Evolutionary conservation across 2,797 vertebrate species (phyloP).

Genomic region (Naso thynnoides): DNA sequence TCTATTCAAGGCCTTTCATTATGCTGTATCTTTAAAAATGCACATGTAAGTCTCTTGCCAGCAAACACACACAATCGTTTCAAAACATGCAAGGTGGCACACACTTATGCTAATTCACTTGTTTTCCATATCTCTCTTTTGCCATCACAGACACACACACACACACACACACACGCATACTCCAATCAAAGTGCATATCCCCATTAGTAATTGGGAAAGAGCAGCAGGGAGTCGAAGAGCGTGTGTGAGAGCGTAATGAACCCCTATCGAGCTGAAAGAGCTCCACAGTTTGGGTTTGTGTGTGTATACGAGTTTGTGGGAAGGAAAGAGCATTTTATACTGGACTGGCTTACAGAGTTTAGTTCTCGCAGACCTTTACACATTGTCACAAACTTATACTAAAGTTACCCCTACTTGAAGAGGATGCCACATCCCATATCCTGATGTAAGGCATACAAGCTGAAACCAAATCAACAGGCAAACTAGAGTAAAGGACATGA

Average conservation of each 20-base stretch:
- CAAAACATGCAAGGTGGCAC: constrained; percentile 40
- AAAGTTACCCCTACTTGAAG: neutral
- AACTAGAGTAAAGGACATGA: neutral
- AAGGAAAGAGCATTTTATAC: constrained; percentile 22
- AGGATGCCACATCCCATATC: neutral
- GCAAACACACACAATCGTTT: neutral
- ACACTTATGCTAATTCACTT: constrained; percentile 49
- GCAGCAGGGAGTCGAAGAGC: constrained; percentile 51
- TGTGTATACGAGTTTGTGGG: constrained; percentile 16
- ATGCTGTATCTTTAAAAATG: constrained; percentile 29
- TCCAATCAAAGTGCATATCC: constrained; percentile 57
- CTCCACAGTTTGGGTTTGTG: constrained; percentile 16
- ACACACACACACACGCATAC: constrained; percentile 26
- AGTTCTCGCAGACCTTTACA: no score
- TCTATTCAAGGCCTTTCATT: constrained; percentile 21
- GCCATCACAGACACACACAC: constrained; percentile 13
- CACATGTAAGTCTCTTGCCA: constrained; percentile 18
- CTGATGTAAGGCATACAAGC: neutral
- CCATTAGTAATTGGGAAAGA: constrained; percentile 48
- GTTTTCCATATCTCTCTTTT: constrained; percentile 31
- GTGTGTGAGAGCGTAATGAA: constrained; percentile 51
- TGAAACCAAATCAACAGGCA: neutral
- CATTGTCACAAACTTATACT: neutral
- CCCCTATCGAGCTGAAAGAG: constrained; percentile 52
- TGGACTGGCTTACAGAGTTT: no score